Evolutionary conservation across 2,888 invertebrate genomes (phyloP).

Genomic region (Drosophila diplacantha): DNA sequence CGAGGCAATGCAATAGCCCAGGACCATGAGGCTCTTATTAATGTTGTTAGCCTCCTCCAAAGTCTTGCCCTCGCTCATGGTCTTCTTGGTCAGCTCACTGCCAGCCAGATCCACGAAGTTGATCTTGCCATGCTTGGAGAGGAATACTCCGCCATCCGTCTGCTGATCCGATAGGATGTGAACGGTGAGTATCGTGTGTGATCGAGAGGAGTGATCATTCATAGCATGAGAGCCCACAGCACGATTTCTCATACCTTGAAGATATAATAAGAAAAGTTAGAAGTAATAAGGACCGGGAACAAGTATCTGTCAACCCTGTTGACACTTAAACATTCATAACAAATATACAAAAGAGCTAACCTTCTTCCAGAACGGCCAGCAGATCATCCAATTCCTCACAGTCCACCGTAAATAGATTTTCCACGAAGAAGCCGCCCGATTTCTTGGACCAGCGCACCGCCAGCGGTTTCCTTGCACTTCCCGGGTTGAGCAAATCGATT

Average conservation of each 20-base stretch:
- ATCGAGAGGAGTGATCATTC: slow-evolving; percentile 95
- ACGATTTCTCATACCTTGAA: slow-evolving; percentile 90
- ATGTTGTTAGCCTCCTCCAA: slow-evolving; percentile 97
- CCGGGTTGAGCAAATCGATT: slow-evolving; percentile 94
- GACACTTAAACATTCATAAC: background rate
- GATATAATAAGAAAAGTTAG: background rate
- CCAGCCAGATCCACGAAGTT: slow-evolving; percentile 97
- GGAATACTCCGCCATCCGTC: slow-evolving; percentile 88
- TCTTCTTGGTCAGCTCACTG: slow-evolving; percentile 97
- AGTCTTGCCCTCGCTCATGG: slow-evolving; percentile 90
- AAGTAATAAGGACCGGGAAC: background rate
- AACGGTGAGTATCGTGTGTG: slow-evolving; percentile 89
- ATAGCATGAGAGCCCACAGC: slow-evolving; percentile 93
- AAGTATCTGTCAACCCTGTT: too few species aligned
- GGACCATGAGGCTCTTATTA: slow-evolving; percentile 95
- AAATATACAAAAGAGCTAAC: slow-evolving; percentile 77
- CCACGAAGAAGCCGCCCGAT: slow-evolving; percentile 94
- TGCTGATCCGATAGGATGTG: slow-evolving; percentile 91
- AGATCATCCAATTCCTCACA: slow-evolving; percentile 95
- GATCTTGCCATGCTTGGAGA: slow-evolving; percentile 94
- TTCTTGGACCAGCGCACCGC: slow-evolving; percentile 97
- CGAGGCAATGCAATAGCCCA: slow-evolving; percentile 96
- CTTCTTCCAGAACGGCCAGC: slow-evolving; percentile 95
- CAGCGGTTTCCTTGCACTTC: slow-evolving; percentile 85
- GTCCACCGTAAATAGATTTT: slow-evolving; percentile 96